Conservation (phyloP, 1,140 invertebrate species). For the Drosophila nebulosa region DNA sequence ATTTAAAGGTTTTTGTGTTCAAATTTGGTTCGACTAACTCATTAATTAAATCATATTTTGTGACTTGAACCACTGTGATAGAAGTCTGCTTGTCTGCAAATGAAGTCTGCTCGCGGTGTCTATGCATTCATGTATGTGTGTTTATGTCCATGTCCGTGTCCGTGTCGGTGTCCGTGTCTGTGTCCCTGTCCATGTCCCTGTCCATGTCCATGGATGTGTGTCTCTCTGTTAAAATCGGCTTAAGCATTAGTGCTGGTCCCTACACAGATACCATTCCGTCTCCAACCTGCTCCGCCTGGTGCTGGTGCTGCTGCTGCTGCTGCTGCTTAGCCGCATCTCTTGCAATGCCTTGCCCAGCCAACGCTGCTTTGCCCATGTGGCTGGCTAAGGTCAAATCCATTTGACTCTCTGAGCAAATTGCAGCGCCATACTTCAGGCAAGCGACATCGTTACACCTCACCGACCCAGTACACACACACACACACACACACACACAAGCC, state of each 20-base stretch:
- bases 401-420: slow-evolving; percentile 76
- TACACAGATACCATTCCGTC: slow-evolving; percentile 18
- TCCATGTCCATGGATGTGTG: slow-evolving; percentile 19
- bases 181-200: slow-evolving; percentile 39
- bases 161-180: slow-evolving; percentile 23
- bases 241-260: slow-evolving; percentile 71
- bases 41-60: not conserved
- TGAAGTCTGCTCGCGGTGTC: slow-evolving; percentile 56
- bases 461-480: slow-evolving; percentile 27
- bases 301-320: not conserved
- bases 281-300: too few species aligned
- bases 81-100: slow-evolving; percentile 47
- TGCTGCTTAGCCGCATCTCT: not conserved
- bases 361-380: slow-evolving; percentile 35
- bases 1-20: too few species aligned
- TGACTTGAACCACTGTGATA: slow-evolving; percentile 3
- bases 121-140: slow-evolving; percentile 2
- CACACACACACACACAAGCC: slow-evolving; percentile 25
- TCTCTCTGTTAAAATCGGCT: slow-evolving; percentile 68
- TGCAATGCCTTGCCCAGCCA: not conserved
- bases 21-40: too few species aligned
- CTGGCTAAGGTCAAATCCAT: slow-evolving; percentile 74
- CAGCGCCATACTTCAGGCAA: slow-evolving; percentile 53
- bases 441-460: slow-evolving; percentile 64
- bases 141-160: slow-evolving; percentile 30